A percentile compares a stretch with the other conserved stretches of the same genome.
Evolutionary conservation across 2,797 vertebrate species (phyloP).

Genomic region (Poeciliopsis presidionis): DNA sequence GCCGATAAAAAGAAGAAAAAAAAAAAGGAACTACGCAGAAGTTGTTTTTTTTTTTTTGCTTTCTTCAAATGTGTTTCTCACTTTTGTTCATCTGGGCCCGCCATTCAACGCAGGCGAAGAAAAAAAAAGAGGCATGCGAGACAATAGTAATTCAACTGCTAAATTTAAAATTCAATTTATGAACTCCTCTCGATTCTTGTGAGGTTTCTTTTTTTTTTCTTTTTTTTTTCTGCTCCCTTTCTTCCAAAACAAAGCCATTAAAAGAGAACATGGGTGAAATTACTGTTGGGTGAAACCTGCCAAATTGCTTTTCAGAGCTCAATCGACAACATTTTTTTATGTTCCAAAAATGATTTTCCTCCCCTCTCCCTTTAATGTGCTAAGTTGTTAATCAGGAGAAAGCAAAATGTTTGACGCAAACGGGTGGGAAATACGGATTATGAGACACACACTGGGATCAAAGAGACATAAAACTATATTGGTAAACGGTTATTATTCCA

Average conservation of each 20-base stretch:
- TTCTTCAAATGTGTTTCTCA: constrained; percentile 71
- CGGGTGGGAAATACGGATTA: constrained; percentile 66
- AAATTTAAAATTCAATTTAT: constrained; percentile 85
- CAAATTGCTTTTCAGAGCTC: constrained; percentile 82
- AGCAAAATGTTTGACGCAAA: constrained; percentile 70
- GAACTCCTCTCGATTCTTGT: constrained; percentile 74
- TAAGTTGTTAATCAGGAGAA: constrained; percentile 80
- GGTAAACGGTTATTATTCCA: constrained; percentile 74
- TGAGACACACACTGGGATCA: constrained; percentile 76
- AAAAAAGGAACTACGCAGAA: constrained; percentile 61
- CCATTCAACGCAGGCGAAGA: constrained; percentile 55
- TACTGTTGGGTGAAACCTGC: constrained; percentile 80
- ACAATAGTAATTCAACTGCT: constrained; percentile 78
- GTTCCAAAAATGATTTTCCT: constrained; percentile 78
- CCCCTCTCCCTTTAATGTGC: constrained; percentile 76
- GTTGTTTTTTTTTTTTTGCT: constrained; percentile 75
- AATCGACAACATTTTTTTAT: constrained; percentile 79
- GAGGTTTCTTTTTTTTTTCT: constrained; percentile 40
- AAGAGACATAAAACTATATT: constrained; percentile 80
- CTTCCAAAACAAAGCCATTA: constrained; percentile 82
- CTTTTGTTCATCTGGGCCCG: constrained; percentile 73
- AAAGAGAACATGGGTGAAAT: constrained; percentile 80
- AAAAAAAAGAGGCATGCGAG: constrained; percentile 56
- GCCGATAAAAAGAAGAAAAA: constrained; percentile 66
- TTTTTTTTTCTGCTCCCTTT: constrained; percentile 36